These are phyloP conservation scores for Eurystomus glaucurus DNA, from an alignment of 2,797 vertebrate genomes.

Conservation along the genomic window DNA sequence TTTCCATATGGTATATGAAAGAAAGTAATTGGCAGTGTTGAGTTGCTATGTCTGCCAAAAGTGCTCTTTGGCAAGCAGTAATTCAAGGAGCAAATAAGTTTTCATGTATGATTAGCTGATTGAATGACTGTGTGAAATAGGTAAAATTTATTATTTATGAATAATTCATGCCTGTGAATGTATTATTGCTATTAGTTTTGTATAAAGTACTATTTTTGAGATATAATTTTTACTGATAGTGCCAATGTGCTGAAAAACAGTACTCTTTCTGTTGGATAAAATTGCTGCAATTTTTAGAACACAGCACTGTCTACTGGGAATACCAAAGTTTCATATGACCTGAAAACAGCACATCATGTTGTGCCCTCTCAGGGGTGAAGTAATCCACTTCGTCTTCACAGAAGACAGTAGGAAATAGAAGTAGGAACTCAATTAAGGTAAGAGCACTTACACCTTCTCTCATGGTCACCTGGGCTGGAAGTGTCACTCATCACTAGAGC, in stretches of 20 bases:
- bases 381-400: neutral
- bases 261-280: neutral
- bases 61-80: slow-evolving; percentile 36
- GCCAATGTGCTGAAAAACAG: neutral
- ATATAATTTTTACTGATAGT: neutral
- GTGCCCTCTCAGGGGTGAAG: neutral
- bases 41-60: slow-evolving; percentile 48
- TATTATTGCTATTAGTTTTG: slow-evolving; percentile 57
- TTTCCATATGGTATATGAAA: slow-evolving; percentile 45
- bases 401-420: neutral
- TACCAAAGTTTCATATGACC: neutral
- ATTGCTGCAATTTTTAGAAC: neutral
- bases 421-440: neutral
- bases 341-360: neutral
- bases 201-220: slow-evolving; percentile 22
- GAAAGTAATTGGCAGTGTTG: slow-evolving; percentile 13
- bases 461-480: neutral
- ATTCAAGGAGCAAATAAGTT: slow-evolving; percentile 70
- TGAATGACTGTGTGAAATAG: slow-evolving; percentile 49
- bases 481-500: neutral
- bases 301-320: neutral
- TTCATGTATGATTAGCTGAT: slow-evolving; percentile 69
- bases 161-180: slow-evolving; percentile 63
- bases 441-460: neutral
- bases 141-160: slow-evolving; percentile 50